phyloP scores from a whole-genome alignment of 1,140 invertebrate genomes.

The Panagrolaimus sp. region DNA sequence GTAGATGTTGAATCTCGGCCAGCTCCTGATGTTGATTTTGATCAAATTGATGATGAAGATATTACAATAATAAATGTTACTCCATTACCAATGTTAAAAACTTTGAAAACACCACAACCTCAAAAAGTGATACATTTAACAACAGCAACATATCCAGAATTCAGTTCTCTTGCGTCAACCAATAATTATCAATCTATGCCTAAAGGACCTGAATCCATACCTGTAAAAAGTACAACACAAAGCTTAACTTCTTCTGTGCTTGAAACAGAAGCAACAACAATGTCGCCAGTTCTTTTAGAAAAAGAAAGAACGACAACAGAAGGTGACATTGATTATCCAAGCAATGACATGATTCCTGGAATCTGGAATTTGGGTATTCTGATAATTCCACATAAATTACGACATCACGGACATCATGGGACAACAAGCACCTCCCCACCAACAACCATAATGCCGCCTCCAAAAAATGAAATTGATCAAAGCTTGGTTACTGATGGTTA shows the following conservation, averaged over 20 bases:
- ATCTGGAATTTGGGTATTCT: background rate
- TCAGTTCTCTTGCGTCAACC: background rate
- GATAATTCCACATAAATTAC: constrained; percentile 6
- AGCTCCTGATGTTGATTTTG: constrained; percentile 10
- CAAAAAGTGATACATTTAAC: background rate
- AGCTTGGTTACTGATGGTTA: background rate
- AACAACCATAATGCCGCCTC: background rate
- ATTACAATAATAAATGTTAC: constrained; percentile 9
- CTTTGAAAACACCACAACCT: background rate
- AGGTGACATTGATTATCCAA: background rate
- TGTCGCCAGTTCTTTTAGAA: background rate
- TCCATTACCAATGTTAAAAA: constrained; percentile 8
- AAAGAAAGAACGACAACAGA: background rate
- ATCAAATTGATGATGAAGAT: constrained; percentile 15
- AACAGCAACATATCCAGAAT: background rate
- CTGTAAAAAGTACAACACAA: background rate
- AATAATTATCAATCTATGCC: background rate
- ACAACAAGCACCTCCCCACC: background rate
- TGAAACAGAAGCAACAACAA: background rate
- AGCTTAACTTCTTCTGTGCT: no score
- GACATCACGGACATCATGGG: background rate
- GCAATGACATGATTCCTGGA: background rate
- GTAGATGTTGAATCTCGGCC: constrained; percentile 9
- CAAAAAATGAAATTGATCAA: background rate
- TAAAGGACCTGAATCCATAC: background rate